phyloP scores from a whole-genome alignment of 2,888 invertebrate species.

The Thecophora atra region DNA sequence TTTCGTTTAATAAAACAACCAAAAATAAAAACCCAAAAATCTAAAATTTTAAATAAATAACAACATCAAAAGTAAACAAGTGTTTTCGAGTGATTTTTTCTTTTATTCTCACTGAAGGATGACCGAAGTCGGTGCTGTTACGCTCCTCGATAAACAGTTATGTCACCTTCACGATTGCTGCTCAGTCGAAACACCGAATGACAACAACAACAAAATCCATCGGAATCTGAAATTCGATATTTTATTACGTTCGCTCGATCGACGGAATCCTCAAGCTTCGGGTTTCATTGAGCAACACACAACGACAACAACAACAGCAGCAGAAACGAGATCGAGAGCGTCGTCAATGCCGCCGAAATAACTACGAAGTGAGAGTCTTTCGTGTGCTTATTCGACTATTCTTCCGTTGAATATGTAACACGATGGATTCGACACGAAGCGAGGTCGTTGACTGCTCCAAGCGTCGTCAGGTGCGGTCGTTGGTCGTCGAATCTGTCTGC shows the following conservation, averaged over 20 bases:
- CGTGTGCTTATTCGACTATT: background rate
- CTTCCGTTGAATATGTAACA: background rate
- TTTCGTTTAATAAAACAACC: too few species aligned
- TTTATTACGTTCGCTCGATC: background rate
- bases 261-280: background rate
- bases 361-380: background rate
- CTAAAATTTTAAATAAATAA: background rate
- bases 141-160: background rate
- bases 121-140: too few species aligned
- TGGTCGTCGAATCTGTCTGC: background rate
- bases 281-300: background rate
- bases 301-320: conserved; percentile 21
- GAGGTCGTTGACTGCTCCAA: conserved; percentile 21
- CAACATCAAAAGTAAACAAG: background rate
- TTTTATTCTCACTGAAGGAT: too few species aligned
- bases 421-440: background rate
- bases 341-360: background rate
- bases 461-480: background rate
- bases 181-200: background rate
- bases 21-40: too few species aligned
- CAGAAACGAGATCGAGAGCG: background rate
- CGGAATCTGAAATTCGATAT: background rate
- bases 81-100: background rate
- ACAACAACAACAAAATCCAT: background rate
- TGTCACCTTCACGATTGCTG: background rate